Conservation (phyloP, 2,113 vertebrate species). For the Galemys pyrenaicus region DNA sequence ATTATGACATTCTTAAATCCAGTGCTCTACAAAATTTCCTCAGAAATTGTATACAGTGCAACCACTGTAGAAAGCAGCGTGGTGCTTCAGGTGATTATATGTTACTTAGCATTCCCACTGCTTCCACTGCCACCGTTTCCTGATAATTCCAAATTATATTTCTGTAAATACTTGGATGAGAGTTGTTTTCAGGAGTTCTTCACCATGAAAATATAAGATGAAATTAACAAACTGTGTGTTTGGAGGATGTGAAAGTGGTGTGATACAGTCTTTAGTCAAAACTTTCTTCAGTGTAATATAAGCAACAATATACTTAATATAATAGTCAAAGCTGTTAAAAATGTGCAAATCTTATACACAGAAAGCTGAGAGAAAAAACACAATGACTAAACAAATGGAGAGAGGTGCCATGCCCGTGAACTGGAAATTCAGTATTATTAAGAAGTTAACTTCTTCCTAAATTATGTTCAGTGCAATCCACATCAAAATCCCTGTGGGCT, state of each 20-base stretch:
- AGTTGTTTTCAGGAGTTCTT: constrained; percentile 10
- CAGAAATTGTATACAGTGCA: too few species aligned
- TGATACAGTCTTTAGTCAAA: constrained; percentile 32
- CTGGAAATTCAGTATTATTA: not conserved
- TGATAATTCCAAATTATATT: not conserved
- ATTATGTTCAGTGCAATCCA: not conserved
- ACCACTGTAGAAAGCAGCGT: too few species aligned
- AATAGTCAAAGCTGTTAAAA: constrained; percentile 43
- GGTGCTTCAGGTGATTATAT: not conserved
- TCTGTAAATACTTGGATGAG: not conserved
- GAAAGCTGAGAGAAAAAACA: not conserved
- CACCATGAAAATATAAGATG: not conserved
- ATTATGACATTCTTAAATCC: not conserved
- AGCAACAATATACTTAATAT: not conserved
- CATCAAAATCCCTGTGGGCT: not conserved
- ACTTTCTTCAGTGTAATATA: not conserved
- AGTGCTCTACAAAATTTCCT: not conserved
- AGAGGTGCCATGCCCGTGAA: not conserved
- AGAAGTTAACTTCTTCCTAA: not conserved
- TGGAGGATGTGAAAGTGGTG: not conserved
- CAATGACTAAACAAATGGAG: not conserved
- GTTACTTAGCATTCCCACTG: not conserved
- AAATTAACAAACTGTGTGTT: not conserved
- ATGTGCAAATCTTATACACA: not conserved
- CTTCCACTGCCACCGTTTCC: not conserved